Evolutionary conservation across 2,113 vertebrate genomes (phyloP).

Genomic region (Melanerpes aurifrons): DNA sequence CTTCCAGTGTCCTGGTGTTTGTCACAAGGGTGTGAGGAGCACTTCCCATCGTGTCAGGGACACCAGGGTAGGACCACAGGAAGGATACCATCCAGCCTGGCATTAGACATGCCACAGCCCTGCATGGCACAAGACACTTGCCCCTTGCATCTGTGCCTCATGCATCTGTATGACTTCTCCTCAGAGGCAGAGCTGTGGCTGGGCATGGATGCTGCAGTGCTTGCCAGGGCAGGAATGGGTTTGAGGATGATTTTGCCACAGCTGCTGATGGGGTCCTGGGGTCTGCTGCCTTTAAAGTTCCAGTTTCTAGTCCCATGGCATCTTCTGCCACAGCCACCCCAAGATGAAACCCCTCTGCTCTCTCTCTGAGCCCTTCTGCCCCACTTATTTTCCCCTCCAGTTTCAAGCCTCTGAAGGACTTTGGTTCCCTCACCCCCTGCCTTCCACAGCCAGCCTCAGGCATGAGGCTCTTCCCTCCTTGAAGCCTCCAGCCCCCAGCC

Average conservation of each 20-base stretch:
- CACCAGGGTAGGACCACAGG: neutral
- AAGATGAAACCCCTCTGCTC: neutral
- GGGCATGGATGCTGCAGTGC: fast-evolving
- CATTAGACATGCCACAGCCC: neutral
- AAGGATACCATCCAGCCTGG: neutral
- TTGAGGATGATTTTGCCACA: neutral
- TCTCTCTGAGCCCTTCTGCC: neutral
- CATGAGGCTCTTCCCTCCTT: neutral
- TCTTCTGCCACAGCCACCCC: neutral
- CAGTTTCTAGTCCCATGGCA: neutral
- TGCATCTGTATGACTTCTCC: neutral
- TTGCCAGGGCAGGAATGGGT: neutral
- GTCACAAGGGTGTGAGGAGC: neutral
- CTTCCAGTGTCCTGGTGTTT: neutral
- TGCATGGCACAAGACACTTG: neutral
- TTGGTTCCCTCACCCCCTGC: neutral
- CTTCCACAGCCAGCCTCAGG: neutral
- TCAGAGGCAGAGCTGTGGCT: neutral
- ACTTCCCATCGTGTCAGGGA: neutral
- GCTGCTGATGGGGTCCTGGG: neutral
- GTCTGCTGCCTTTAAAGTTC: neutral
- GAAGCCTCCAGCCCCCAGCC: neutral
- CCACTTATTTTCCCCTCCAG: neutral
- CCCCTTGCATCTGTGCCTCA: neutral
- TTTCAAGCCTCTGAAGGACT: neutral